Percentiles rank a stretch among this genome's conserved stretches.
Conservation (phyloP, 2,797 vertebrate species). For the Falco naumanni region DNA sequence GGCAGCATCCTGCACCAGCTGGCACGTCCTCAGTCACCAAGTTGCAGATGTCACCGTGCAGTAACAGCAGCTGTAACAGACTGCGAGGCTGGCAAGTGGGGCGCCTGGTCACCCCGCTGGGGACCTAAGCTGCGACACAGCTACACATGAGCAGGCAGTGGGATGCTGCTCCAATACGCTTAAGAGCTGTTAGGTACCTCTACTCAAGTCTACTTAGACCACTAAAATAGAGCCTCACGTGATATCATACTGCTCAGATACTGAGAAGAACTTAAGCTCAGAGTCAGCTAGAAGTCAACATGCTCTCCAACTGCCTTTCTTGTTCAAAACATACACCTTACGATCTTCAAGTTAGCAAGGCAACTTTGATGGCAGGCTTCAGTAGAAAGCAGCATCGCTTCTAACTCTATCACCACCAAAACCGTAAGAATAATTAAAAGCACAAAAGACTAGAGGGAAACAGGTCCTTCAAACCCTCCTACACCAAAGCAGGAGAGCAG, state of each 20-base stretch:
- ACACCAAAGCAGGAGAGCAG: not conserved
- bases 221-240: not conserved
- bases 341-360: not conserved
- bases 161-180: not conserved
- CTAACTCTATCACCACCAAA: not conserved
- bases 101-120: fast-evolving
- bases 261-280: not conserved
- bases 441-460: not conserved
- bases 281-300: not conserved
- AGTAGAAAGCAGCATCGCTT: not conserved
- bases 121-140: not conserved
- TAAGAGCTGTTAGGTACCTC: not conserved
- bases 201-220: not conserved
- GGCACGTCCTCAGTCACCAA: not conserved
- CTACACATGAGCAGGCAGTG: fast-evolving
- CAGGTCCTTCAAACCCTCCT: not conserved
- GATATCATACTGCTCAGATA: not conserved
- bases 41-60: fast-evolving
- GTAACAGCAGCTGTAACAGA: not conserved
- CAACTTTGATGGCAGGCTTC: not conserved
- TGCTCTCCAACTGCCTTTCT: not conserved
- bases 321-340: not conserved
- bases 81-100: fast-evolving
- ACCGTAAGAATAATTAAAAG: not conserved
- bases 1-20: not conserved